These are phyloP conservation scores for Pecten maximus DNA, from an alignment of 2,888 invertebrate species.

Conservation along the genomic window DNA sequence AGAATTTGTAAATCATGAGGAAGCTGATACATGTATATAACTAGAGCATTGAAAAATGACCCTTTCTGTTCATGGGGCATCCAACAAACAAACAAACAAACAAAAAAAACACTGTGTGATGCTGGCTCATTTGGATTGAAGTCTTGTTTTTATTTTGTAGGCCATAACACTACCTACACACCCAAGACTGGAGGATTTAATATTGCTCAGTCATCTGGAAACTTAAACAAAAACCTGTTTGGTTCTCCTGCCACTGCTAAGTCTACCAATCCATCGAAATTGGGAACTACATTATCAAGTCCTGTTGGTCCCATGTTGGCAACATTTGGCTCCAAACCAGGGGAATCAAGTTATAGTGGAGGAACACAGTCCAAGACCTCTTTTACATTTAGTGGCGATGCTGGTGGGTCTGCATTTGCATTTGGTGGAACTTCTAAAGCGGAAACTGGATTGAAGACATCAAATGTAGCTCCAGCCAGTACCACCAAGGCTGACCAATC, in stretches of 20 bases:
- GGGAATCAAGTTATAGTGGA: neutral
- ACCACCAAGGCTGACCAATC: neutral
- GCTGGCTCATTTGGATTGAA: too few species aligned
- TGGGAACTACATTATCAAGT: neutral
- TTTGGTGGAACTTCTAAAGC: neutral
- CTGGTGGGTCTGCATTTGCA: neutral
- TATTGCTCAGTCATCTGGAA: neutral
- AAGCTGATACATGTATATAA: too few species aligned
- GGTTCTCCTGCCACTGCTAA: neutral
- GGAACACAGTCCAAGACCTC: conserved; percentile 25
- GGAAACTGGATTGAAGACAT: neutral
- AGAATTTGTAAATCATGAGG: too few species aligned
- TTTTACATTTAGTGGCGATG: neutral
- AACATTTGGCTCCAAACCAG: neutral
- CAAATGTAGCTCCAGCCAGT: neutral
- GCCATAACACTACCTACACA: neutral
- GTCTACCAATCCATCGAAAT: neutral
- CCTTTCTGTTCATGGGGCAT: too few species aligned
- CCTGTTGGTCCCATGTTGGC: neutral
- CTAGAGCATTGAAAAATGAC: too few species aligned
- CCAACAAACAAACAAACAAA: too few species aligned
- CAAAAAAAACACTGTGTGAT: too few species aligned
- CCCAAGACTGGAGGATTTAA: conserved; percentile 33
- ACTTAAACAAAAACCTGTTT: conserved; percentile 46
- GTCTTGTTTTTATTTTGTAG: conserved; percentile 2